Evolutionary conservation across 2,797 vertebrate genomes (phyloP).

Genomic region (Florisuga fusca): DNA sequence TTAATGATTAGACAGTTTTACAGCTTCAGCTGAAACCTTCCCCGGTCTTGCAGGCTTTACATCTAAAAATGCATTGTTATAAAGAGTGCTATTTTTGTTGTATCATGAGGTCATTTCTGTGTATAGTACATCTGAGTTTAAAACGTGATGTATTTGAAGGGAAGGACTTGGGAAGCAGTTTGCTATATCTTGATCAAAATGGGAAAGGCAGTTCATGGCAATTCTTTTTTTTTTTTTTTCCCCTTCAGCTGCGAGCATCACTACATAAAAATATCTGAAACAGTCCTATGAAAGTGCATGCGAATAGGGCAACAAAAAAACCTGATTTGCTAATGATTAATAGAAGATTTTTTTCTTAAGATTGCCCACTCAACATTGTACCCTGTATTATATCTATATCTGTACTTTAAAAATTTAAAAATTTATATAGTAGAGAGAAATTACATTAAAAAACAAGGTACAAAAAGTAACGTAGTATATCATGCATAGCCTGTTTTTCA

Average conservation of each 20-base stretch:
- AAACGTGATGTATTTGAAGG: not conserved
- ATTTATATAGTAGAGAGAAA: not conserved
- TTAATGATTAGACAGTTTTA: not conserved
- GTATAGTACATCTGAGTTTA: not conserved
- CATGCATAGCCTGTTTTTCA: not conserved
- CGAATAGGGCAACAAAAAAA: not conserved
- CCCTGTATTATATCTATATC: not conserved
- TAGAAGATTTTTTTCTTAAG: not conserved
- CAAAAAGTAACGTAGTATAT: not conserved
- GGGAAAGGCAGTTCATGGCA: not conserved
- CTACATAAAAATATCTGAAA: not conserved
- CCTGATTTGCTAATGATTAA: not conserved
- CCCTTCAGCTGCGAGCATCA: fast-evolving
- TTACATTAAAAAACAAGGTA: not conserved
- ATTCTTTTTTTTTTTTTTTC: not conserved
- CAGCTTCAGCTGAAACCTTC: not conserved
- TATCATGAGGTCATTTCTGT: not conserved
- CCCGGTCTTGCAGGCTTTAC: not conserved
- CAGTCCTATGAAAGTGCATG: not conserved
- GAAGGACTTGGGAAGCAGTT: not conserved
- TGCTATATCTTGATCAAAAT: not conserved
- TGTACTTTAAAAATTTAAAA: too few species aligned
- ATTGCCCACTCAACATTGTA: not conserved
- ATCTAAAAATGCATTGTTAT: not conserved
- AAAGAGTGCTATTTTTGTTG: not conserved